Percentiles rank a stretch among this genome's conserved stretches.
Evolutionary conservation across 2,888 invertebrate genomes (phyloP).

Genomic region (Scotopteryx bipunctaria): DNA sequence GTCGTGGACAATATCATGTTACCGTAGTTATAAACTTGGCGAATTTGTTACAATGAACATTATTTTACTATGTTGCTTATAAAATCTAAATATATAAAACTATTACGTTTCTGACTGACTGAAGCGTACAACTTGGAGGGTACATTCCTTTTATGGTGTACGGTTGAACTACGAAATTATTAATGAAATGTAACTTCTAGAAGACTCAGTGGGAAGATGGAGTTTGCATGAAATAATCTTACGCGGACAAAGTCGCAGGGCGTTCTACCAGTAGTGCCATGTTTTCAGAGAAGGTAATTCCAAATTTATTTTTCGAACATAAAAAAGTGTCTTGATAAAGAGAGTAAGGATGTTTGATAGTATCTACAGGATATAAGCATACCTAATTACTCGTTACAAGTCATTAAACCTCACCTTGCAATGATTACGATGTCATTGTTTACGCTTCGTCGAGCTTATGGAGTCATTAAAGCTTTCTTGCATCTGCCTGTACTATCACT

Average conservation of each 20-base stretch:
- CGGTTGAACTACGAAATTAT: too few species aligned
- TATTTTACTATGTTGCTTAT: slow-evolving; percentile 2
- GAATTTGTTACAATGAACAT: slow-evolving; percentile 9
- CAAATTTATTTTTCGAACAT: too few species aligned
- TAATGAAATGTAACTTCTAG: too few species aligned
- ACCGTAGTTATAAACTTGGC: slow-evolving; percentile 11
- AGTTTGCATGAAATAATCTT: too few species aligned
- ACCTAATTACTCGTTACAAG: slow-evolving; percentile 4
- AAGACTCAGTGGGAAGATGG: too few species aligned
- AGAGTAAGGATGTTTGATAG: not conserved
- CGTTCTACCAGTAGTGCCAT: too few species aligned
- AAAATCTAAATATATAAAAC: too few species aligned
- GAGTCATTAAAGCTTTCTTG: slow-evolving; percentile 52
- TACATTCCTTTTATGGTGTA: too few species aligned
- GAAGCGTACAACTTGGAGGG: too few species aligned
- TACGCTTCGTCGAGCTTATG: slow-evolving; percentile 53
- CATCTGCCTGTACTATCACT: slow-evolving; percentile 13
- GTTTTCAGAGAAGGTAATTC: too few species aligned
- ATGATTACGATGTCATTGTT: slow-evolving; percentile 60
- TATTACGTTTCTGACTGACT: too few species aligned
- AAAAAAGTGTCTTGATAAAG: not conserved
- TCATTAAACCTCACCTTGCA: slow-evolving; percentile 25
- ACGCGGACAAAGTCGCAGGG: too few species aligned
- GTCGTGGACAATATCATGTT: slow-evolving; percentile 24
- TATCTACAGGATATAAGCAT: not conserved